Base-by-base conservation (phyloP, 2,797 vertebrate species). In the Salmo trutta region DNA sequence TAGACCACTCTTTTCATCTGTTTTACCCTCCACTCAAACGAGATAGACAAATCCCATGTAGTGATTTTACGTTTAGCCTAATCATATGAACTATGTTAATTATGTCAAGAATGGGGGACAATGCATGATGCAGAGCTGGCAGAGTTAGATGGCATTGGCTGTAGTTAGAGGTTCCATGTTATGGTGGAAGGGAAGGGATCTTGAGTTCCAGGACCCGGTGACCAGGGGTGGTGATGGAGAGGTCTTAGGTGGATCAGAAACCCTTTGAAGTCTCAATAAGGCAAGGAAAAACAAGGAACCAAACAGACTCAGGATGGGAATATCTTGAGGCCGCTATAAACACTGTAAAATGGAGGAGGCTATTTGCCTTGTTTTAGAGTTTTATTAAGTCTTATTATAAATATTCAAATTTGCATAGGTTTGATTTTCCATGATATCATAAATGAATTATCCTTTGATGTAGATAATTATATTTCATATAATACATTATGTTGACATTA, bases 191-290 rank as follows among this genome's bases (percentile, higher is more conserved):
- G 91, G 86, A 84, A 88, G 87, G 91, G 89, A 84, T 91, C 90
- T 91, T 92, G 90, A 91, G 89, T 84, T 75, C 84, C 82, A 78
- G 78, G 77, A 88, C 83, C 81, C 82, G 77, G 84, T 88, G 91
- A 91, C 90, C 83, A 84, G 87, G 84, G 89, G 93, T 84, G 92
- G 89, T 91, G 93, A 94, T 84, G 85, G 93, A 94, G 90, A 84
- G 83, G 84, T 89, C 90, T 89, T 87, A 91, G 87, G 88, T 89
- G 88, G 88, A 56, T 81, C 84, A 16, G 71, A 78, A 56, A 33
- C 84, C 73, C 89, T 87, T 84, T 86, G 84, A 92, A 87, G 87
- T 83, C 74, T 78, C 82, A 75, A 79, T 74, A 10, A 2, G 77
- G 71, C 70, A 67, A 54, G 21, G 65, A 68, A 19, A 87, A 79